Conservation (phyloP, 2,113 vertebrate genomes). For the Himantopus leucocephalus region DNA sequence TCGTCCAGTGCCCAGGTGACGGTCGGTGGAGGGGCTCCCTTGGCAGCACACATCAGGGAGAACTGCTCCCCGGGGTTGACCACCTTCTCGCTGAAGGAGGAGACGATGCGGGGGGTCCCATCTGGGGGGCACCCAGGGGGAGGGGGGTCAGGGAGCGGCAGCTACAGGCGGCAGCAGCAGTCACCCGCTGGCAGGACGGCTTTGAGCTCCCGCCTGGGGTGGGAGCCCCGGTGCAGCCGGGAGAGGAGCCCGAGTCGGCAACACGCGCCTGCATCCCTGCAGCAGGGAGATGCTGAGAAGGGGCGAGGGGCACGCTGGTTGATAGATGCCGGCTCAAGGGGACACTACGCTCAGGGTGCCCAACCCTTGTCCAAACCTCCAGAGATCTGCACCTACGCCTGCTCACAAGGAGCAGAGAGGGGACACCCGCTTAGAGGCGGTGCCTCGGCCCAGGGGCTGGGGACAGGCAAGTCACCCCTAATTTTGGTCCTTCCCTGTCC, state of each 20-base stretch:
- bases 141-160: neutral
- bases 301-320: rapidly evolving
- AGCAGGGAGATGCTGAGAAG: neutral
- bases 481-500: neutral
- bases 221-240: neutral
- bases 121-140: slow-evolving; percentile 74
- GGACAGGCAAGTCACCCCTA: neutral
- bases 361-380: neutral
- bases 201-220: neutral
- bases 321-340: rapidly evolving
- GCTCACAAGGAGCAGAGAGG: neutral
- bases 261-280: rapidly evolving
- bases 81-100: slow-evolving; percentile 97
- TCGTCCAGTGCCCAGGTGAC: slow-evolving; percentile 97
- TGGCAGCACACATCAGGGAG: slow-evolving; percentile 94
- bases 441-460: rapidly evolving
- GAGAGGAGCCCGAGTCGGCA: neutral
- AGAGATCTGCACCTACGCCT: rapidly evolving
- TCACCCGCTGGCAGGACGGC: neutral
- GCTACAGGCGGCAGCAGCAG: neutral
- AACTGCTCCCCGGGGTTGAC: slow-evolving; percentile 95
- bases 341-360: neutral
- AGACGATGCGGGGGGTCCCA: slow-evolving; percentile 93
- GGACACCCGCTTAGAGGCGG: neutral
- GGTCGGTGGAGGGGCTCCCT: slow-evolving; percentile 93